Conservation (phyloP, 2,113 vertebrate genomes). For the Scartelaos histophorus region DNA sequence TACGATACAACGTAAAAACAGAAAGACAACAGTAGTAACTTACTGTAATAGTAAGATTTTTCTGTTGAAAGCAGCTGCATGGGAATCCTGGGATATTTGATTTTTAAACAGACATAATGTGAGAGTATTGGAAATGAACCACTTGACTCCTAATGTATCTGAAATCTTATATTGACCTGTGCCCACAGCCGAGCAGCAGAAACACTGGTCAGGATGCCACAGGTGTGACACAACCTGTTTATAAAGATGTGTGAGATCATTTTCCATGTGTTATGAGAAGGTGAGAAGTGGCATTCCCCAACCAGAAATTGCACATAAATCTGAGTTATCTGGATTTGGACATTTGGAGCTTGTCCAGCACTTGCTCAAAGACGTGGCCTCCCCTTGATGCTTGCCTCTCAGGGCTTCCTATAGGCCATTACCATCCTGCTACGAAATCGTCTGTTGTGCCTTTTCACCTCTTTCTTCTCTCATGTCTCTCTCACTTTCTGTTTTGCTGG, state of each 20-base stretch:
- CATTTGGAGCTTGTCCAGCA: constrained; percentile 60
- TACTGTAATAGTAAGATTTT: background rate
- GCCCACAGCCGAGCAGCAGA: constrained; percentile 16
- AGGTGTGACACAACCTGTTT: constrained; percentile 10
- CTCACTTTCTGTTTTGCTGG: constrained; percentile 68
- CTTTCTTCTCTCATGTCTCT: constrained; percentile 10
- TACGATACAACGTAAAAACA: constrained; percentile 66
- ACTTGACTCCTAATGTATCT: constrained; percentile 18
- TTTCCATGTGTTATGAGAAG: constrained; percentile 12
- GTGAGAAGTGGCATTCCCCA: background rate
- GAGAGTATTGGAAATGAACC: constrained; percentile 35
- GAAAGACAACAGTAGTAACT: constrained; percentile 46
- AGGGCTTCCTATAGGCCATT: constrained; percentile 36
- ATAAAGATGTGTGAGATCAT: constrained; percentile 20
- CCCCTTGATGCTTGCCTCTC: constrained; percentile 46
- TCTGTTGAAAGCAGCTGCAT: constrained; percentile 24
- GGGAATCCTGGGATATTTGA: constrained; percentile 43
- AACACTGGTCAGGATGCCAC: constrained; percentile 4
- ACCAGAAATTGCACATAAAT: constrained; percentile 60
- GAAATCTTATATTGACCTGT: constrained; percentile 26
- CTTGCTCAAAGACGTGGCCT: constrained; percentile 58
- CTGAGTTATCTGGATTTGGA: constrained; percentile 46
- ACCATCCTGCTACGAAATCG: constrained; percentile 43
- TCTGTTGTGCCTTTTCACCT: constrained; percentile 35
- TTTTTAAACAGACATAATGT: constrained; percentile 36